These are phyloP conservation scores for Ditylenchus dipsaci DNA, from an alignment of 1,140 invertebrate genomes.

Conservation along the genomic window DNA sequence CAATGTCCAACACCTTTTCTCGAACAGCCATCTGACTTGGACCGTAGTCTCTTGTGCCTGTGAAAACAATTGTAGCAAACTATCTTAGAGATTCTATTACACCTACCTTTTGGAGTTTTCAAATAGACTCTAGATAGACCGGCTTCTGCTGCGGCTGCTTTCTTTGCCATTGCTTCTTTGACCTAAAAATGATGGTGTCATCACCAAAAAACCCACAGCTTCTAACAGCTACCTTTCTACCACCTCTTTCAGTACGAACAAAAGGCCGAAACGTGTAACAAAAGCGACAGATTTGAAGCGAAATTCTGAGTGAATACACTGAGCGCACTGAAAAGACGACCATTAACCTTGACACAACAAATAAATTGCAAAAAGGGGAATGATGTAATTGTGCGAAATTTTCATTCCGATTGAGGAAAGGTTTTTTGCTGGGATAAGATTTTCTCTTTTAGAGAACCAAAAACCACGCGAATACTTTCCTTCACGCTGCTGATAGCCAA, in stretches of 20 bases:
- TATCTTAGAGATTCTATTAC: not conserved
- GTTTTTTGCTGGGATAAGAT: no score
- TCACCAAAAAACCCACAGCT: not conserved
- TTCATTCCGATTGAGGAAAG: no score
- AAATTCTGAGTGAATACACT: no score
- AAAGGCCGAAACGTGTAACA: no score
- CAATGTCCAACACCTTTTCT: constrained; percentile 79
- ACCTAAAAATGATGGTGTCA: not conserved
- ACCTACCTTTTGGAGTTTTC: not conserved
- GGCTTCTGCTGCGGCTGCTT: not conserved
- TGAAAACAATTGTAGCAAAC: constrained; percentile 8
- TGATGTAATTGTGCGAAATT: no score
- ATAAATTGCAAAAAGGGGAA: no score
- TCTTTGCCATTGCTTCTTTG: not conserved
- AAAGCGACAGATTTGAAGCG: no score
- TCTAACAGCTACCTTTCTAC: not conserved
- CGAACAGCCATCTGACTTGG: constrained; percentile 89
- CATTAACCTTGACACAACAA: no score
- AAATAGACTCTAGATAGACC: not conserved
- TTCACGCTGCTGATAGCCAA: no score
- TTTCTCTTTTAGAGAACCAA: no score
- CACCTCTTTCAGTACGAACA: not conserved
- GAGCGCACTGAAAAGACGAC: no score
- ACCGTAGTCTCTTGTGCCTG: constrained; percentile 90
- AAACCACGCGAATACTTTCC: no score